Evolutionary conservation across 2,888 invertebrate species (phyloP).

Genomic region (Chaetogeoica ovagalla): DNA sequence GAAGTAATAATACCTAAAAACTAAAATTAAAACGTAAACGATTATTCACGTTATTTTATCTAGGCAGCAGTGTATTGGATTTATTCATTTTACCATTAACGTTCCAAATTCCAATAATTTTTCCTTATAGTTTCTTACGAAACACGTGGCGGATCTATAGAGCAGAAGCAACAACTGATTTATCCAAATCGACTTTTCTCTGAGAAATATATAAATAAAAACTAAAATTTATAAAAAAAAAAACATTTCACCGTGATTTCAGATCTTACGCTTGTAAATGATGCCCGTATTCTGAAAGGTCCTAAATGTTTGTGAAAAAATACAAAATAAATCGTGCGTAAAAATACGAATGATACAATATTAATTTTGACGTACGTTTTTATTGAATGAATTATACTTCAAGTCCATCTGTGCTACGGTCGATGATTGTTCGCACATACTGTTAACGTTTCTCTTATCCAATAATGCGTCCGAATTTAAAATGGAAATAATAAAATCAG

Average conservation of each 20-base stretch:
- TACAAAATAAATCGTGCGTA: neutral
- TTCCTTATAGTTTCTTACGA: conserved; percentile 42
- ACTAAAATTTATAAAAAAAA: neutral
- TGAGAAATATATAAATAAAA: conserved; percentile 1
- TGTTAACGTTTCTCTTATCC: conserved; percentile 20
- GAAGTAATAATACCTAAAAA: conserved; percentile 35
- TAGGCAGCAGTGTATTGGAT: neutral
- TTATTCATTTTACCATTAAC: conserved; percentile 14
- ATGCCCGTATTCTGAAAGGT: conserved; percentile 35
- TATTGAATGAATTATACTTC: conserved; percentile 38
- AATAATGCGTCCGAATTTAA: conserved; percentile 23
- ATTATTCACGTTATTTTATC: neutral
- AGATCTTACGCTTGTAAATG: conserved; percentile 44
- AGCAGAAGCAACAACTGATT: conserved; percentile 14
- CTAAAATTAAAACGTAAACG: neutral
- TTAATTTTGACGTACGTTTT: conserved; percentile 19
- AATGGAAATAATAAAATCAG: conserved; percentile 41
- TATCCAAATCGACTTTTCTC: conserved; percentile 28
- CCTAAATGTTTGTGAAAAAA: conserved; percentile 4
- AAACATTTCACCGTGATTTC: neutral
- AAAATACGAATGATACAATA: neutral
- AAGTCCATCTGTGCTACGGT: conserved; percentile 26
- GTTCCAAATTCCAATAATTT: conserved; percentile 38
- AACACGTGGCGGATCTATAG: conserved; percentile 16
- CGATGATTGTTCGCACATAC: conserved; percentile 36